Percentiles rank a stretch among this genome's conserved stretches.
Evolutionary conservation across 2,113 vertebrate genomes (phyloP).

Genomic region (Dissostichus mawsoni): DNA sequence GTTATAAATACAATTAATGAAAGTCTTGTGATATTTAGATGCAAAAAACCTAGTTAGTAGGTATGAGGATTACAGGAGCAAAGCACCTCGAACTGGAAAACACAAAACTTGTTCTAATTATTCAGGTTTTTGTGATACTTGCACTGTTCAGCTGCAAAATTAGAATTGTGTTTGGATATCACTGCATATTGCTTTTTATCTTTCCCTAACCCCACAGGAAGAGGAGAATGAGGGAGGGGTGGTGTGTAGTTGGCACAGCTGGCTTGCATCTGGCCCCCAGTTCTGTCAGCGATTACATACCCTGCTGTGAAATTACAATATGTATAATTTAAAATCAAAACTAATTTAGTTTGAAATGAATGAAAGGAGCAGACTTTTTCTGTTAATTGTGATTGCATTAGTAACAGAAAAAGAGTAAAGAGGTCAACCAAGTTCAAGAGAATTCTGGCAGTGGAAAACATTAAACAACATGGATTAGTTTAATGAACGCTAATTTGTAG

Average conservation of each 20-base stretch:
- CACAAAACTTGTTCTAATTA: no score
- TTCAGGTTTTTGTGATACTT: neutral
- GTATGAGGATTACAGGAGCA: no score
- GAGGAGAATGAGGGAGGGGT: neutral
- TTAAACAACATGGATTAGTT: slow-evolving; percentile 3
- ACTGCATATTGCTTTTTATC: neutral
- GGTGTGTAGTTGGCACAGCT: neutral
- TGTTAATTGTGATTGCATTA: neutral
- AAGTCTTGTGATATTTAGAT: no score
- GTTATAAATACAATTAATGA: no score
- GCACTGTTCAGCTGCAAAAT: neutral
- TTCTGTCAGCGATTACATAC: neutral
- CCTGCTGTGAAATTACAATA: neutral
- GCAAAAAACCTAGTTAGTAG: no score
- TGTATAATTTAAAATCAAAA: neutral
- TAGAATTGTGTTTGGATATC: neutral
- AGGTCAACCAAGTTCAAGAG: neutral
- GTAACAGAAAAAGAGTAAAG: neutral
- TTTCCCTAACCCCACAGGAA: neutral
- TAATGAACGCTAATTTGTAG: slow-evolving; percentile 10
- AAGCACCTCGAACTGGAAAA: no score
- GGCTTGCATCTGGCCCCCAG: neutral
- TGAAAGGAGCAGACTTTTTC: neutral
- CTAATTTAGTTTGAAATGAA: neutral
- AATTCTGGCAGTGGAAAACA: neutral